phyloP scores from a whole-genome alignment of 2,797 vertebrate species.

The Brachyalestes nurse region DNA sequence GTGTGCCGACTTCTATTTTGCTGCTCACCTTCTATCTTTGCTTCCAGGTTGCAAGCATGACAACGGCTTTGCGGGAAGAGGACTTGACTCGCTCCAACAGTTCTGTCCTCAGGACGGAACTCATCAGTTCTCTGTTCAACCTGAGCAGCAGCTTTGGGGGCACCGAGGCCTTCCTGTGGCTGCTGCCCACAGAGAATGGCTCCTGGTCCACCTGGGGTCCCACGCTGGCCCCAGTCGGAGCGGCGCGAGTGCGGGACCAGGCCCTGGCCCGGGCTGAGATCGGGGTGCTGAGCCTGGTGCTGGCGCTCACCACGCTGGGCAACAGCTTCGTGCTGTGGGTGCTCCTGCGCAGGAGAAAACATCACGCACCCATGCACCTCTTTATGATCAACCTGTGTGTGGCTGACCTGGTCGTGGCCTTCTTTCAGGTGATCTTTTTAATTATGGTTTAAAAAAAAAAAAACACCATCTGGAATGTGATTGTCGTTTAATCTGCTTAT shows the following conservation, averaged over 20 bases:
- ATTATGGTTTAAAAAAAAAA: too few species aligned
- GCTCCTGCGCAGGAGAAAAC: slow-evolving; percentile 81
- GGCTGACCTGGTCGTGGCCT: slow-evolving; percentile 89
- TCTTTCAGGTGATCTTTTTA: slow-evolving; percentile 84
- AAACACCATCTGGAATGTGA: not conserved
- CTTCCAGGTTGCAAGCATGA: slow-evolving; percentile 59
- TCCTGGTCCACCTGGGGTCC: slow-evolving; percentile 42
- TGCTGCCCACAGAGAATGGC: slow-evolving; percentile 48
- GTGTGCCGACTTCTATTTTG: not conserved
- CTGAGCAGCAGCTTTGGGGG: slow-evolving; percentile 59
- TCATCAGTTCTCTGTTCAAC: slow-evolving; percentile 58
- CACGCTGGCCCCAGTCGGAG: slow-evolving; percentile 37
- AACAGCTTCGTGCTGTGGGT: slow-evolving; percentile 88
- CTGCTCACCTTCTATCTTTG: not conserved
- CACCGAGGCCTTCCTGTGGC: slow-evolving; percentile 53
- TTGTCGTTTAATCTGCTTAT: too few species aligned
- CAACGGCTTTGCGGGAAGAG: slow-evolving; percentile 67
- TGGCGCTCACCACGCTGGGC: slow-evolving; percentile 84
- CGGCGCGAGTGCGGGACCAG: slow-evolving; percentile 60
- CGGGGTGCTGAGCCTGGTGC: slow-evolving; percentile 80
- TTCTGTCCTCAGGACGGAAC: slow-evolving; percentile 33
- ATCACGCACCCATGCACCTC: slow-evolving; percentile 88
- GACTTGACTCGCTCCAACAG: slow-evolving; percentile 58
- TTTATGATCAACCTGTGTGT: slow-evolving; percentile 92
- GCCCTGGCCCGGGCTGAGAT: slow-evolving; percentile 83